Evolutionary conservation across 2,797 vertebrate genomes (phyloP).

Genomic region (Tympanoctomys barrerae): DNA sequence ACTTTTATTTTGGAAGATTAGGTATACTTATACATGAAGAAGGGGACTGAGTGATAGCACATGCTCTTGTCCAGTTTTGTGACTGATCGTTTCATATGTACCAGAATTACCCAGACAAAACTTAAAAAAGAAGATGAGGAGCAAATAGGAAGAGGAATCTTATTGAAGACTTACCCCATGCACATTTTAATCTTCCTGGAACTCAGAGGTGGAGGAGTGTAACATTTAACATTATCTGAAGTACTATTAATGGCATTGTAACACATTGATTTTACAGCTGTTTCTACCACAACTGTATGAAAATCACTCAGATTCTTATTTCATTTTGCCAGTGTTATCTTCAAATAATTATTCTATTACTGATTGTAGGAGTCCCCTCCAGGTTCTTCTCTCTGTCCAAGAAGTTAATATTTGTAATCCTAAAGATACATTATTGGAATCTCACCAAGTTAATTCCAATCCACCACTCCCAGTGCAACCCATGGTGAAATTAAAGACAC

Average conservation of each 20-base stretch:
- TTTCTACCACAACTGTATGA: neutral
- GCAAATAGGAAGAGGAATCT: neutral
- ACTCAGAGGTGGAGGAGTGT: neutral
- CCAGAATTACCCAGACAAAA: neutral
- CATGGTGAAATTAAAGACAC: no score
- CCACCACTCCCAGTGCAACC: no score
- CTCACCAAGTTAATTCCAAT: no score
- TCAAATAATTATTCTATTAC: neutral
- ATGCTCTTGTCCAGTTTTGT: neutral
- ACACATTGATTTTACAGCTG: neutral
- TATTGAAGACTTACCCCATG: neutral
- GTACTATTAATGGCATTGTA: neutral
- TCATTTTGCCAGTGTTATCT: neutral
- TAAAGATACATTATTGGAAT: no score
- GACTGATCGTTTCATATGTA: neutral
- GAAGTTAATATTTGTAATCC: no score
- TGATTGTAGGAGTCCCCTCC: neutral
- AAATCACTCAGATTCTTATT: neutral
- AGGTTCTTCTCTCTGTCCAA: no score
- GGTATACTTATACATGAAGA: neutral
- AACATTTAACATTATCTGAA: neutral
- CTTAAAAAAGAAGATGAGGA: neutral
- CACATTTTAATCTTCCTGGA: neutral
- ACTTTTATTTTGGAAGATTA: conserved; percentile 20
- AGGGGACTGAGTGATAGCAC: neutral